Percentiles rank a stretch among this genome's conserved stretches.
phyloP scores from a whole-genome alignment of 2,888 invertebrate species.

The Drosophila quinaria region DNA sequence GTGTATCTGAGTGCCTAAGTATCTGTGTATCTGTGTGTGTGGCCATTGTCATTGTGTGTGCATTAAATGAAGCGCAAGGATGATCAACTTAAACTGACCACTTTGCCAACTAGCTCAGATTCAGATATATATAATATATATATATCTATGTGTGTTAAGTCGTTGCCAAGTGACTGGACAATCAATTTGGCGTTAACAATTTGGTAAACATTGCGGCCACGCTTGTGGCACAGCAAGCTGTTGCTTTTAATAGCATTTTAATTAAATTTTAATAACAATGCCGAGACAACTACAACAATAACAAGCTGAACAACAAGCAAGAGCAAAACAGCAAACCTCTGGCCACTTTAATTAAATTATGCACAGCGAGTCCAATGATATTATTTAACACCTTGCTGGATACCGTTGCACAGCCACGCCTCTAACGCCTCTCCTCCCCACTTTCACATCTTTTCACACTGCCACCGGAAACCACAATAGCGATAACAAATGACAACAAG shows the following conservation, averaged over 20 bases:
- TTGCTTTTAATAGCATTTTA: conserved; percentile 59
- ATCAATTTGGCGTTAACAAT: conserved; percentile 49
- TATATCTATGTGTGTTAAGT: conserved; percentile 10
- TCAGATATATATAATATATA: not conserved
- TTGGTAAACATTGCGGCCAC: conserved; percentile 21
- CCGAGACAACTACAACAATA: conserved; percentile 10
- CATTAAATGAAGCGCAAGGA: conserved; percentile 48
- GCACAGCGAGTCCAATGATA: conserved; percentile 45
- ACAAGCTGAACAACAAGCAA: not conserved
- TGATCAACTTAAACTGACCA: conserved; percentile 45
- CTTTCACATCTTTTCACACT: not conserved
- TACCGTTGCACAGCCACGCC: conserved; percentile 21
- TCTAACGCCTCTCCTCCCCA: not conserved
- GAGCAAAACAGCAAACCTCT: conserved; percentile 1
- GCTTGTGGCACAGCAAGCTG: conserved; percentile 38
- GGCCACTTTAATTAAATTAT: conserved; percentile 55
- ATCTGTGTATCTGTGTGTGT: not conserved
- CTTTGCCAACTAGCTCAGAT: conserved; percentile 8
- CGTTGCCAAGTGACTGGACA: conserved; percentile 36
- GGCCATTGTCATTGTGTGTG: conserved; percentile 15
- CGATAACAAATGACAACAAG: conserved; percentile 6
- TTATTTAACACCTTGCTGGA: conserved; percentile 54
- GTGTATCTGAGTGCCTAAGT: not conserved
- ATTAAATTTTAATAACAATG: conserved; percentile 63
- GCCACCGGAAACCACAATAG: not conserved